Conservation (phyloP, 2,797 vertebrate species). For the Pangasius sanitwongsei region DNA sequence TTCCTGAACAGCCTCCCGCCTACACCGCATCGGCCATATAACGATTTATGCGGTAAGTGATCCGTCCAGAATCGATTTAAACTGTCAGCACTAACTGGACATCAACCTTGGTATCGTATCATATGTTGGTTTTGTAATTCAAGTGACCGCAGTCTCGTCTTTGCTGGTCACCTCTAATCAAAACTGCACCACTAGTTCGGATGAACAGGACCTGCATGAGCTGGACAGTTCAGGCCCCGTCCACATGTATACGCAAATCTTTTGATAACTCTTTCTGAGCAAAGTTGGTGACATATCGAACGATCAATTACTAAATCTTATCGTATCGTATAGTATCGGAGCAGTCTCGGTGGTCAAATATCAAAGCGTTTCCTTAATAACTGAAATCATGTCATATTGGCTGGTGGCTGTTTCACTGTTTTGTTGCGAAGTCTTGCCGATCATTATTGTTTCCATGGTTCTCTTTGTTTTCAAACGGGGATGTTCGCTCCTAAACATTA, state of each 20-base stretch:
- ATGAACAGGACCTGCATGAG: slow-evolving; percentile 37
- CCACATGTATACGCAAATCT: neutral
- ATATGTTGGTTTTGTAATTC: slow-evolving; percentile 71
- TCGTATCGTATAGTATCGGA: neutral
- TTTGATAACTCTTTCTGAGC: neutral
- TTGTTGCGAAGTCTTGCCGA: neutral
- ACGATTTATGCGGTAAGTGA: slow-evolving; percentile 77
- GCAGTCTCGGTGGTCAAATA: neutral
- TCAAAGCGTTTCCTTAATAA: neutral
- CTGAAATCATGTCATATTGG: neutral
- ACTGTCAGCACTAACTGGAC: slow-evolving; percentile 81
- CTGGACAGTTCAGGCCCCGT: neutral
- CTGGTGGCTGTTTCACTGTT: neutral
- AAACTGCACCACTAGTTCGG: slow-evolving; percentile 47
- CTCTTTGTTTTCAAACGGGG: neutral
- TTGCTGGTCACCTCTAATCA: slow-evolving; percentile 75
- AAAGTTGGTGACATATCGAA: neutral
- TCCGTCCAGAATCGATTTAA: slow-evolving; percentile 77
- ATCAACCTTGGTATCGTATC: slow-evolving; percentile 79
- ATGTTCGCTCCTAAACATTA: neutral
- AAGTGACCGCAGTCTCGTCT: slow-evolving; percentile 76
- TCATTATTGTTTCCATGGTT: neutral
- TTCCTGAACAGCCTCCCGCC: slow-evolving; percentile 49
- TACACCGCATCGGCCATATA: slow-evolving; percentile 64
- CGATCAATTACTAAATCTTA: neutral